These are phyloP conservation scores for Pentamera pediparva DNA, from an alignment of 53 echinoderm and acorn worm species.

Conservation along the genomic window DNA sequence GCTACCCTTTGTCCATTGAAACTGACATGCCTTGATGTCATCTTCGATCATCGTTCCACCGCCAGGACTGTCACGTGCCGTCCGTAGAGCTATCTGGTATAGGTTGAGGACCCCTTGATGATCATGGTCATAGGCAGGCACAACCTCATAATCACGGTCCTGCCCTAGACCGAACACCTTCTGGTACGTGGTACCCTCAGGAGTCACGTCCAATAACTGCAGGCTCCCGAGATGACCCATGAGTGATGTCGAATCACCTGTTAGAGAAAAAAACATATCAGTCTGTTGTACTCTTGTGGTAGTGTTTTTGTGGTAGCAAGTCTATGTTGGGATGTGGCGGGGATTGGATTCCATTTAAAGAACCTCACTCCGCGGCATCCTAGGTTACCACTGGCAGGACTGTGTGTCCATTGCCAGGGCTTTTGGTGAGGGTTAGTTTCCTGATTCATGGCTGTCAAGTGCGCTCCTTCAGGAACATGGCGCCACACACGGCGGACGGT, in stretches of 20 bases:
- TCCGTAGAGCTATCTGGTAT: constrained; percentile 63
- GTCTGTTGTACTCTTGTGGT: no score
- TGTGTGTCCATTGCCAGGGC: no score
- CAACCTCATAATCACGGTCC: constrained; percentile 36
- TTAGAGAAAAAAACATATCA: no score
- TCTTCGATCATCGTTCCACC: constrained; percentile 11
- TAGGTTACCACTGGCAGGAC: no score
- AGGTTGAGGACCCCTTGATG: constrained; percentile 42
- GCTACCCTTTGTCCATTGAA: constrained; percentile 34
- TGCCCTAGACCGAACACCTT: constrained; percentile 91
- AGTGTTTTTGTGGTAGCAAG: no score
- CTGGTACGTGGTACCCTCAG: constrained; percentile 78
- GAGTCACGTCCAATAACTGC: constrained; percentile 85
- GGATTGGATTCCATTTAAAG: no score
- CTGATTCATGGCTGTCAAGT: no score
- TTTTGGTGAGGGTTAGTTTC: no score
- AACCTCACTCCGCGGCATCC: no score
- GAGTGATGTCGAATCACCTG: constrained; percentile 5
- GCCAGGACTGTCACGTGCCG: constrained; percentile 6
- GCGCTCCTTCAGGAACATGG: no score
- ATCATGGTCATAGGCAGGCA: not conserved
- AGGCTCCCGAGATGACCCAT: constrained; percentile 87
- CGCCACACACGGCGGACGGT: no score
- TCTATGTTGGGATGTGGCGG: no score
- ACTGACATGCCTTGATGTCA: constrained; percentile 52